Evolutionary conservation across 2,113 vertebrate species (phyloP).

Genomic region (Passerina amoena): DNA sequence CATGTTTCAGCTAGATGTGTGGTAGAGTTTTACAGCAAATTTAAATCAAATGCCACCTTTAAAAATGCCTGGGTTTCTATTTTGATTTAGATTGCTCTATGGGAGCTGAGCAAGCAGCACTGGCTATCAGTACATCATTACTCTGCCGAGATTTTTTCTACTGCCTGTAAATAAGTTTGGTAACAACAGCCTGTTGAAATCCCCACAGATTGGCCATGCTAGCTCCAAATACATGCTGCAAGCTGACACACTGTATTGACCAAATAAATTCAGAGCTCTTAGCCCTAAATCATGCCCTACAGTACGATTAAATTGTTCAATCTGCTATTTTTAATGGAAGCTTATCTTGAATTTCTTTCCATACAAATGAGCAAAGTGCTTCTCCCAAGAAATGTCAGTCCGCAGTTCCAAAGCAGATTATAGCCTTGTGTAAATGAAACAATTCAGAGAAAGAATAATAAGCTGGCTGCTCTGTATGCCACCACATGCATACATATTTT

Average conservation of each 20-base stretch:
- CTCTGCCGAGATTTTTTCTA: not conserved
- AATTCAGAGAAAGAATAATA: slow-evolving; percentile 45
- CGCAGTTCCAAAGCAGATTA: slow-evolving; percentile 29
- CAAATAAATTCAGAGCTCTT: not conserved
- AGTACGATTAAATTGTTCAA: not conserved
- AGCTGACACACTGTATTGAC: not conserved
- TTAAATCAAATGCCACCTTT: slow-evolving; percentile 34
- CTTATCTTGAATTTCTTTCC: slow-evolving; percentile 33
- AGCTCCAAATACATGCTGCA: not conserved
- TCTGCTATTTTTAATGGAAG: slow-evolving; percentile 29
- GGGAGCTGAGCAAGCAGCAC: slow-evolving; percentile 21
- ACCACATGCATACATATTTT: slow-evolving; percentile 18
- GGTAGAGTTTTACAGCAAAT: slow-evolving; percentile 50
- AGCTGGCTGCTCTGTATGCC: slow-evolving; percentile 21
- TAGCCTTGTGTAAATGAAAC: slow-evolving; percentile 7
- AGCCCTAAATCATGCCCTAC: not conserved
- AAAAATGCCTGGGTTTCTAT: not conserved
- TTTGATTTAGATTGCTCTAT: not conserved
- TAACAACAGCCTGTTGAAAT: not conserved
- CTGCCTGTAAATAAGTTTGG: not conserved
- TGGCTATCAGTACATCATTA: slow-evolving; percentile 17
- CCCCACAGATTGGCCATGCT: not conserved
- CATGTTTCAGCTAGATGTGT: slow-evolving; percentile 21
- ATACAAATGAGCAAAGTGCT: not conserved
- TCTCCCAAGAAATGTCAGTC: not conserved